A percentile compares a stretch with the other conserved stretches of the same genome.
Conservation (phyloP, 2,797 vertebrate genomes). For the Hylomyscus alleni region DNA sequence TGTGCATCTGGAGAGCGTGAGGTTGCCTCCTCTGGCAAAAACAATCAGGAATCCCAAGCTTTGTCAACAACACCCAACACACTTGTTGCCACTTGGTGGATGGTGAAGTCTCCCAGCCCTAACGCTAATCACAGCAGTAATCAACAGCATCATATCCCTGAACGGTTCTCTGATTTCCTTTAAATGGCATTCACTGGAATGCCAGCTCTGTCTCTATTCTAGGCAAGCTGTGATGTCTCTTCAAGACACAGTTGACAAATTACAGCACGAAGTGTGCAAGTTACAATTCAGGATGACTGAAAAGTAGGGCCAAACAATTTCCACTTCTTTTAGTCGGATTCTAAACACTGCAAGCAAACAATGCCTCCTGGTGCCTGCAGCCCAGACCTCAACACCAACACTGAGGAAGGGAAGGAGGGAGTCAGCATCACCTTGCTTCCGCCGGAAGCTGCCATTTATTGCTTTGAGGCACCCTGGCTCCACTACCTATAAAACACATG, state of each 20-base stretch:
- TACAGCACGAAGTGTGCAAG: constrained; percentile 22
- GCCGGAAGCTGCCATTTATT: not conserved
- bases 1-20: not conserved
- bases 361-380: not conserved
- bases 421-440: not conserved
- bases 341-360: constrained; percentile 31
- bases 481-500: not conserved
- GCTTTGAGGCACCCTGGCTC: not conserved
- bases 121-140: constrained; percentile 18
- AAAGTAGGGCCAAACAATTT: constrained; percentile 29
- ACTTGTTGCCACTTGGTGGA: not conserved
- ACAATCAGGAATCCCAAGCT: not conserved
- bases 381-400: not conserved
- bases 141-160: constrained; percentile 21
- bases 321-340: constrained; percentile 43
- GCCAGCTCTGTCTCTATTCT: not conserved
- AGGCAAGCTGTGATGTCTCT: constrained; percentile 18
- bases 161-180: constrained; percentile 67
- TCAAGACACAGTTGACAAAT: constrained; percentile 57
- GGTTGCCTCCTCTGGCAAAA: not conserved
- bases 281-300: constrained; percentile 57
- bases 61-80: not conserved
- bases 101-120: not conserved
- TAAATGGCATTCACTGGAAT: constrained; percentile 23
- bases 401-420: not conserved